phyloP scores from a whole-genome alignment of 2,113 vertebrate genomes.

The Mesitornis unicolor region DNA sequence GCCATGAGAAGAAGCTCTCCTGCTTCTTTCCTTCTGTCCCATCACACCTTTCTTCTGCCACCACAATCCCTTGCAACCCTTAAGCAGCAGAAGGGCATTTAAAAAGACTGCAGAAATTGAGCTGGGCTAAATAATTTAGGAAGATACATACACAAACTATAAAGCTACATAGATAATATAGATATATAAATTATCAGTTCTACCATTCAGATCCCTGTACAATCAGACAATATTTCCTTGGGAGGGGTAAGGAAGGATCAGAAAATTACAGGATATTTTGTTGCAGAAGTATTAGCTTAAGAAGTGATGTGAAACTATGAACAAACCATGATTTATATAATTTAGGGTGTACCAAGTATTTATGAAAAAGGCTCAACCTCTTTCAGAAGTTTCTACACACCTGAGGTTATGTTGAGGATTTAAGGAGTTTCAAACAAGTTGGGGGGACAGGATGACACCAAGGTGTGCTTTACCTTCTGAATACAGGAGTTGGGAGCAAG shows the following conservation, averaged over 20 bases:
- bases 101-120: background rate
- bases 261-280: background rate
- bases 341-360: fast-evolving
- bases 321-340: background rate
- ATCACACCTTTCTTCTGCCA: background rate
- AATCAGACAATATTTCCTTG: background rate
- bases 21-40: background rate
- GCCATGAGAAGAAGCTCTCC: background rate
- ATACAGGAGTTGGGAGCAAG: background rate
- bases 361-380: background rate
- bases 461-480: background rate
- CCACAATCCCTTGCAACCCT: background rate
- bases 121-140: background rate
- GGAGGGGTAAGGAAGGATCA: background rate
- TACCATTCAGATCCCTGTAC: background rate
- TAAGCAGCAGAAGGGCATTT: background rate
- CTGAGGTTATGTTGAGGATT: background rate
- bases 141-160: background rate
- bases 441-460: background rate
- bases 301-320: background rate
- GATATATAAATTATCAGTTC: background rate
- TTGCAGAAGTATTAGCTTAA: background rate
- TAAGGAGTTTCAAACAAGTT: background rate
- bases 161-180: background rate
- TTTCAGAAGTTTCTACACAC: background rate